A percentile compares a stretch with the other conserved stretches of the same genome.
phyloP scores from a whole-genome alignment of 2,113 vertebrate species.

The Eclectus roratus region DNA sequence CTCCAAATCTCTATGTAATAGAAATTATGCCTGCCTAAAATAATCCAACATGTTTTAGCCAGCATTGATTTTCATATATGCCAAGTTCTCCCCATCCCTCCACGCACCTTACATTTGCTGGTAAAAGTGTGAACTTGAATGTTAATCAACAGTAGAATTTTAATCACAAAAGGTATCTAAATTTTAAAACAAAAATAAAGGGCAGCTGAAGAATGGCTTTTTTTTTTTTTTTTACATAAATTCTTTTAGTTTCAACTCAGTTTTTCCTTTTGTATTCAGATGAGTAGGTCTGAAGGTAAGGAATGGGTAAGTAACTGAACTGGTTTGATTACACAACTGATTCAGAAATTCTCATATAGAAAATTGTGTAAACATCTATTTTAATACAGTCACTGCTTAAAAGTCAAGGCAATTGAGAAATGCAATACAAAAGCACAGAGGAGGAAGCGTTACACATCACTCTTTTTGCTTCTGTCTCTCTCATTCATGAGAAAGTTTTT shows the following conservation, averaged over 20 bases:
- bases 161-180: background rate
- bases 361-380: background rate
- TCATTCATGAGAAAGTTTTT: background rate
- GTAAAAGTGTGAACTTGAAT: background rate
- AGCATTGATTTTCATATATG: background rate
- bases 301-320: background rate
- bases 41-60: background rate
- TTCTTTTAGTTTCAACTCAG: background rate
- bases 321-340: background rate
- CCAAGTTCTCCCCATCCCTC: background rate
- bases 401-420: background rate
- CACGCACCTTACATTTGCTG: background rate
- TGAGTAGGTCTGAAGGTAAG: background rate
- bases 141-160: background rate
- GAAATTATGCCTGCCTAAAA: background rate
- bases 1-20: background rate
- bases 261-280: background rate
- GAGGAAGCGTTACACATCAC: background rate
- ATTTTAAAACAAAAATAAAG: background rate
- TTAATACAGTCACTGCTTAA: background rate
- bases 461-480: background rate
- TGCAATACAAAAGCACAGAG: background rate
- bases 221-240: background rate
- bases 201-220: background rate
- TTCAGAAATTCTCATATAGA: background rate